These are phyloP conservation scores for Vicugna pacos DNA, from an alignment of 2,113 vertebrate species.

Conservation along the genomic window DNA sequence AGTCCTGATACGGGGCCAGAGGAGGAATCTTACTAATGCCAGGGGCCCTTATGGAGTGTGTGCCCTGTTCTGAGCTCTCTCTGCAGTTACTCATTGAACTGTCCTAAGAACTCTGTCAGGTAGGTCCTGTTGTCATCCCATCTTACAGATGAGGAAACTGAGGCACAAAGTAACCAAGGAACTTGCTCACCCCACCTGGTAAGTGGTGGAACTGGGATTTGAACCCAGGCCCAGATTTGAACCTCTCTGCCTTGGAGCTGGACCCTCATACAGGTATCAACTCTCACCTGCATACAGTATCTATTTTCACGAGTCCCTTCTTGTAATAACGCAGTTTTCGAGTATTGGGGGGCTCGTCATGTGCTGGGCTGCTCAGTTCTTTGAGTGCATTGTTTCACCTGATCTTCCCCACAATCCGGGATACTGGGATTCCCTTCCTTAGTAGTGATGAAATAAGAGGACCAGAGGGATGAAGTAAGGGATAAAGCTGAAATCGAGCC, in stretches of 20 bases:
- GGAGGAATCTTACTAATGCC: not conserved
- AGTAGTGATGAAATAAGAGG: not conserved
- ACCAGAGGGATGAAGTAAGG: too few relatives aligned
- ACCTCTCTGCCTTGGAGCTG: not conserved
- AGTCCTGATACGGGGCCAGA: accelerated
- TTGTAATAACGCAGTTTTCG: not conserved
- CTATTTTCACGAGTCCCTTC: not conserved
- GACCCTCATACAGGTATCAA: not conserved
- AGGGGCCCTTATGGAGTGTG: accelerated
- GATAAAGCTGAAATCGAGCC: not conserved
- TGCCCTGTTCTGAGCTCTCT: not conserved
- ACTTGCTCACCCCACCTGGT: not conserved
- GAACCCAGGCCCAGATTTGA: not conserved
- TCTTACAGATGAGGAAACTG: not conserved
- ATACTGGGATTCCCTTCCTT: not conserved
- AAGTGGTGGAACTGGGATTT: not conserved
- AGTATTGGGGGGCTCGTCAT: not conserved
- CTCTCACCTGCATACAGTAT: too few relatives aligned
- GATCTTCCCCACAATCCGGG: not conserved
- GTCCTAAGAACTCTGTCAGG: too few relatives aligned
- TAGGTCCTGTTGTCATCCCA: not conserved
- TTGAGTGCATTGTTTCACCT: accelerated
- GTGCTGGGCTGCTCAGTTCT: not conserved
- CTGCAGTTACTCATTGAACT: not conserved
- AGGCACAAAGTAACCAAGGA: not conserved